Conservation (phyloP, 30 jellyfish, hydroid and myxozoan genomes). For the Cassiopea xamachana region DNA sequence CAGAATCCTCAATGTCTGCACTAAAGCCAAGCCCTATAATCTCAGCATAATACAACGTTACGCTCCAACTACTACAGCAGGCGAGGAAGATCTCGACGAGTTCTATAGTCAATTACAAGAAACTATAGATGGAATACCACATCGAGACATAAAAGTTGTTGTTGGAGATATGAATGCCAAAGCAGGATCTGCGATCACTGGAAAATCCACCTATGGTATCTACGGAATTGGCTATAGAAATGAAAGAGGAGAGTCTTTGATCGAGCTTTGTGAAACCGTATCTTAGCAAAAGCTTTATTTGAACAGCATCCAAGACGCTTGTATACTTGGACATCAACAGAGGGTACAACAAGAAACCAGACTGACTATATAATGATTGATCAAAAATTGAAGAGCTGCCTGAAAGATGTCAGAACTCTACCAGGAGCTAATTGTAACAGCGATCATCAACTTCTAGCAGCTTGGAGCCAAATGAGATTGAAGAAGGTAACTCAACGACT, state of each 20-base stretch:
- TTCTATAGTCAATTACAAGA: conserved; percentile 24
- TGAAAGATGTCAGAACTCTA: conserved; percentile 19
- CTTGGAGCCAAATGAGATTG: conserved; percentile 15
- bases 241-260: conserved; percentile 43
- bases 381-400: conserved; percentile 26
- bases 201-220: background rate
- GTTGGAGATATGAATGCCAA: conserved; percentile 57
- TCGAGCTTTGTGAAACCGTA: conserved; percentile 31
- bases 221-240: conserved; percentile 33
- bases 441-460: conserved; percentile 54
- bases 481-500: conserved; percentile 31
- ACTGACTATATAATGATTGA: conserved; percentile 26
- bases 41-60: background rate
- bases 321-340: conserved; percentile 40
- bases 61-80: conserved; percentile 29
- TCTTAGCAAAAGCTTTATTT: conserved; percentile 11
- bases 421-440: conserved; percentile 63
- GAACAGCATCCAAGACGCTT: conserved; percentile 40
- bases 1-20: conserved; percentile 4
- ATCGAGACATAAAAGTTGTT: conserved; percentile 24
- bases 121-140: conserved; percentile 19
- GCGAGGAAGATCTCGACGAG: conserved; percentile 11
- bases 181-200: background rate
- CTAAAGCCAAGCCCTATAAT: conserved; percentile 32
- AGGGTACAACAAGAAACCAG: conserved; percentile 8